Evolutionary conservation across 92 coral and sea anemone species (phyloP).

Genomic region (Paragorgia papillata): DNA sequence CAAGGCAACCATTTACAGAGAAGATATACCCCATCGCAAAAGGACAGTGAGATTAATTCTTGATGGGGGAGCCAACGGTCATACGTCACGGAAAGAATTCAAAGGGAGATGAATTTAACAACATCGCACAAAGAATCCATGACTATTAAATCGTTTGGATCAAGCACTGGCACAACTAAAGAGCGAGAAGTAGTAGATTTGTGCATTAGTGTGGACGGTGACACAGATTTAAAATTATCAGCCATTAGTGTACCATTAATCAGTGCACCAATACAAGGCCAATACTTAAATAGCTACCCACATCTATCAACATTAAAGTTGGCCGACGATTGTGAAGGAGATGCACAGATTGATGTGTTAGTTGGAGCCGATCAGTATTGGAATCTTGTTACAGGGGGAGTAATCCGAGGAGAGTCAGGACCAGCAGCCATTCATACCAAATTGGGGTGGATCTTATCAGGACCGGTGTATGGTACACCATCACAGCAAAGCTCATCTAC

Average conservation of each 20-base stretch:
- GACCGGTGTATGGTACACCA: conserved; percentile 14
- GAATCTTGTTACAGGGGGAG: conserved; percentile 46
- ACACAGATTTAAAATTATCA: neutral
- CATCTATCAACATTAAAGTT: neutral
- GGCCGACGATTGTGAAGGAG: conserved; percentile 40
- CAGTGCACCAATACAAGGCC: conserved; percentile 37
- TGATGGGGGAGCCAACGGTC: conserved; percentile 59
- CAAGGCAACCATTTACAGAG: conserved; percentile 7
- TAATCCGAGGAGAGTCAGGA: conserved; percentile 21
- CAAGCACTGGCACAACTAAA: conserved; percentile 35
- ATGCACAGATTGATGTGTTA: conserved; percentile 42
- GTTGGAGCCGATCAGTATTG: conserved; percentile 57
- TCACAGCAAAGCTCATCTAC: conserved; percentile 9
- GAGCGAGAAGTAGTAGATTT: conserved; percentile 38
- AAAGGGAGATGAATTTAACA: conserved; percentile 53
- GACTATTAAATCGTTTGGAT: conserved; percentile 54
- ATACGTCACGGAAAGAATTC: conserved; percentile 49
- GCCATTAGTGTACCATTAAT: conserved; percentile 34
- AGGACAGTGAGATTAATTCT: conserved; percentile 34
- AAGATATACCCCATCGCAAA: conserved; percentile 10
- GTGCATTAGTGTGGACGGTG: conserved; percentile 14
- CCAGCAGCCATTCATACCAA: conserved; percentile 52
- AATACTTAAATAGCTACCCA: conserved; percentile 1
- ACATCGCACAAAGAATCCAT: conserved; percentile 46
- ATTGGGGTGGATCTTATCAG: conserved; percentile 30